Evolutionary conservation across 2,888 invertebrate genomes (phyloP), one percentile per base, ranked within the genome.

Genomic region (Mimas tiliae): DNA sequence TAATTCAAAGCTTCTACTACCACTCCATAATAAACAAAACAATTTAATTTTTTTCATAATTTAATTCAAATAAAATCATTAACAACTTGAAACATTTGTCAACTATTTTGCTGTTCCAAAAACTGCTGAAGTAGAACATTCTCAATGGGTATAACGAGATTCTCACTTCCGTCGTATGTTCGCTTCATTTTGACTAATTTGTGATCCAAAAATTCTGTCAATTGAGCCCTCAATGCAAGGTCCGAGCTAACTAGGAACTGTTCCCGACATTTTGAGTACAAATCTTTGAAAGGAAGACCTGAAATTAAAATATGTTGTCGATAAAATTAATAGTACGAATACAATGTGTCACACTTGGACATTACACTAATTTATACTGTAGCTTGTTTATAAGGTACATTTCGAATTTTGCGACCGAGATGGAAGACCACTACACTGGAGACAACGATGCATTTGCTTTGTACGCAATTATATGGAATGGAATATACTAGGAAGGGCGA

Each of bases 151-250:
- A 98, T 97, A 27, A 95, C 82, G 45, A 98, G 91, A 81, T 96
- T 95, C 84, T 98, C 98, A 64, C 96, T 95, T 45, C 98, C 98
- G 85, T 98, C 98, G 38, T 94, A 90, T 16, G 96, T 96, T 78
- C 98, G 95, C 81, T 96, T 97, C 66, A 95, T 95, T 85, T 96
- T 97, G 6, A 99, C 95, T 76, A 99, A 94, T 85, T 98, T 98
- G 87, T 99, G 99, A 89, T 99, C 99, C 63, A 97, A 93, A 89
- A 99, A 99, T 90, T 99, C 99, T 0, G 97, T 98, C 2, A 99
- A 94, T 80, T 99, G 98, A 6, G 98, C 97, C 73, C 98, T 95
- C 68, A 99, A 89, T 0, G 98, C 98, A 65, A 97, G 94, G 88
- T 99, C 99, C 0, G 98, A 98, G 85, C 98, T 99, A 0, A 98